Evolutionary conservation across 2,113 vertebrate species (phyloP).

Genomic region (Seriola quinqueradiata): DNA sequence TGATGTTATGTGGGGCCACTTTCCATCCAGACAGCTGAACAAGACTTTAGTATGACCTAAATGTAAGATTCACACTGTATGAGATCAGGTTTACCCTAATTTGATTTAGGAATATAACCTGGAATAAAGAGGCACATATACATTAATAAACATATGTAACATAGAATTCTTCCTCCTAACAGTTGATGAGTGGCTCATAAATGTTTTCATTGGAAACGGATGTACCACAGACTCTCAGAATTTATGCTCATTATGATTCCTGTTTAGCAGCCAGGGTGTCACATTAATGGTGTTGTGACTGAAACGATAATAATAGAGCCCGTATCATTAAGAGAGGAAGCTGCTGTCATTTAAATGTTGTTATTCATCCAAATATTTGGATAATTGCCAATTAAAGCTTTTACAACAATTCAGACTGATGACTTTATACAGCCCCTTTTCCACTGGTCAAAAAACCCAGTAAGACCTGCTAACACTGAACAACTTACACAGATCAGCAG

Average conservation of each 20-base stretch:
- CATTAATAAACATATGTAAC: not conserved
- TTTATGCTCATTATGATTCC: conserved; percentile 12
- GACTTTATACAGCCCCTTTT: not conserved
- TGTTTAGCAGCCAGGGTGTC: not conserved
- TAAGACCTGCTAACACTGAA: too few species aligned
- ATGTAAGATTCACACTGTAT: not conserved
- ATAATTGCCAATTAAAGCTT: not conserved
- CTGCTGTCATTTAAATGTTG: not conserved
- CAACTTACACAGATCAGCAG: too few species aligned
- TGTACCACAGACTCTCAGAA: not conserved
- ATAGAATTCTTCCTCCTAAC: not conserved
- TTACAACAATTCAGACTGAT: not conserved
- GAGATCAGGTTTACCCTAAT: not conserved
- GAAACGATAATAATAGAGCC: not conserved
- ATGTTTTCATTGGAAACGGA: conserved; percentile 5
- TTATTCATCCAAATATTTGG: not conserved
- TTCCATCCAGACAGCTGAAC: not conserved
- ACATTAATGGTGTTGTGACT: not conserved
- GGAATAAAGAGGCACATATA: too few species aligned
- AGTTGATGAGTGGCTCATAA: not conserved
- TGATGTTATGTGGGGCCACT: not conserved
- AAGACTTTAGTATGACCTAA: not conserved
- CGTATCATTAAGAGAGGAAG: not conserved
- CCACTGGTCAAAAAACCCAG: too few species aligned
- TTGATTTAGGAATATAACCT: not conserved